Evolutionary conservation across 2,888 invertebrate species (phyloP).

Genomic region (Cotesia congregata): DNA sequence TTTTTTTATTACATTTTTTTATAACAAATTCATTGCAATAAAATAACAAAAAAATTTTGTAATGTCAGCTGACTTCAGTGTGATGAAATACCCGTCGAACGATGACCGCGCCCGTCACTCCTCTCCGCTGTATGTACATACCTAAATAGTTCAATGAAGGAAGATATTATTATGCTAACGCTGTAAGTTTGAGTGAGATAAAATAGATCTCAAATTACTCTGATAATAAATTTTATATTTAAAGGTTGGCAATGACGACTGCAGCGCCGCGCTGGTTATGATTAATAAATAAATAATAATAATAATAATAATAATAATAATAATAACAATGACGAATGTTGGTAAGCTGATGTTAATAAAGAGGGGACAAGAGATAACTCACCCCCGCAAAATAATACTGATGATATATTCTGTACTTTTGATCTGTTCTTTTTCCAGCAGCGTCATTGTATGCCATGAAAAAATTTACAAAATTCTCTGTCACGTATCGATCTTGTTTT

Average conservation of each 20-base stretch:
- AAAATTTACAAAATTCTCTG: conserved; percentile 37
- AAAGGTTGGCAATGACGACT: neutral
- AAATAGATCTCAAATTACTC: neutral
- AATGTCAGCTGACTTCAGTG: too few relatives aligned
- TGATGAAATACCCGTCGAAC: conserved; percentile 34
- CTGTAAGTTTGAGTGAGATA: conserved; percentile 31
- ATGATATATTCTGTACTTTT: conserved; percentile 34
- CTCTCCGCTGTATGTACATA: neutral
- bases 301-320: conserved; percentile 6
- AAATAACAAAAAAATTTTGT: too few relatives aligned
- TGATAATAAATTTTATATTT: too few relatives aligned
- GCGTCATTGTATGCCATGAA: conserved; percentile 45
- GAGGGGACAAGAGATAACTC: conserved; percentile 42
- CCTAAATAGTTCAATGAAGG: conserved; percentile 25
- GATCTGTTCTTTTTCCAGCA: conserved; percentile 25
- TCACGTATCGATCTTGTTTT: conserved; percentile 14
- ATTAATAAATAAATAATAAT: neutral
- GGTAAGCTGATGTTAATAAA: conserved; percentile 1
- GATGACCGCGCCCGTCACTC: conserved; percentile 61
- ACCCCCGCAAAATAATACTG: conserved; percentile 50
- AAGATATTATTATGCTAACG: conserved; percentile 27
- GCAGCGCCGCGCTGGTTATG: conserved; percentile 8
- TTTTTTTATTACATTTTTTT: too few relatives aligned
- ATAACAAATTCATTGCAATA: too few relatives aligned
- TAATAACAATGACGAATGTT: neutral